Evolutionary conservation across 2,797 vertebrate species (phyloP), one percentile per base, ranked within the genome.

Genomic region (Hypotaenidia philippensis): DNA sequence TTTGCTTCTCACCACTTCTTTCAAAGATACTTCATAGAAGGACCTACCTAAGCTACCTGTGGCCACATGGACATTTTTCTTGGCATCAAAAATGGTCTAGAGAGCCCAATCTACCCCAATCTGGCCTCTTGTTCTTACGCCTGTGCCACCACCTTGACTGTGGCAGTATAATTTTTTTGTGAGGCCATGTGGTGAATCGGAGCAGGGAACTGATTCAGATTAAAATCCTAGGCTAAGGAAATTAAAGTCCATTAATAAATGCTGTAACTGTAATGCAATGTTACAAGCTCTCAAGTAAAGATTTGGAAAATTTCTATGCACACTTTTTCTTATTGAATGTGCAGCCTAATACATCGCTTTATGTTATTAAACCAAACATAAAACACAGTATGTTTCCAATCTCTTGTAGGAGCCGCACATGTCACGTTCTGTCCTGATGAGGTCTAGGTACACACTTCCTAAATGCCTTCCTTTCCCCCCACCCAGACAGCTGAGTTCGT

Each of bases 141-240:
- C 72, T 63, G 61, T 91, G 83, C 93, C 90, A 82, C 91, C 85
- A 79, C 41, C 55, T 72, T 11, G 4, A 44, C 55, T 40, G 45
- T 45, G 50, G 89, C 63, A 74, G 29, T 55, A 9, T 55, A 52
- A 78, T 40, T 56, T 94, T 82, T 94, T 90, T 92, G 77, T 63
- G 38, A 44, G 76, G 83, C 76, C 94, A 94, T 41, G 57, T 94
- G 90, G 94, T 59, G 50, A 95, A 83, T 71, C 3, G 0, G 34
- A 90, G 78, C 79, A 85, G 56, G 53, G 87, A 91, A 89, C 75
- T 7, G 25, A 80, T 63, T 88, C 65, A 91, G 91, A 91, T 94
- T 94, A 86, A 94, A 93, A 91, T n/a, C 65, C 72, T 80, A 83
- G 85, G 78, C 94, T 86, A 96, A 91, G 96, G 95, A 97, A 95